Conservation (phyloP, 2,113 vertebrate species). For the Elaphurus davidianus region DNA sequence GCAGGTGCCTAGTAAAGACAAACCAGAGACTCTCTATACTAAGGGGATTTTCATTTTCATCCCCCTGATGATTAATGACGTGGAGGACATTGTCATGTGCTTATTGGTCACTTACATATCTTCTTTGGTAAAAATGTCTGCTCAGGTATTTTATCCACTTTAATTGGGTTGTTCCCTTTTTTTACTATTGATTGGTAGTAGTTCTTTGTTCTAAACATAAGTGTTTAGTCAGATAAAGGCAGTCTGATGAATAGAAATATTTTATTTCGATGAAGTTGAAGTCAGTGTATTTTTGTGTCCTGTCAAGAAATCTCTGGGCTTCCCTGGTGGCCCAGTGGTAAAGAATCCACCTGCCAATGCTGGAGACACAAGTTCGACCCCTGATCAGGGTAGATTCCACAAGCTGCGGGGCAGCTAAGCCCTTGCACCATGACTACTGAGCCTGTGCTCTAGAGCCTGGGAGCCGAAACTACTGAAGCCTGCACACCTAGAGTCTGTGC, state of each 20-base stretch:
- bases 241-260: background rate
- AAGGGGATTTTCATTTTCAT: background rate
- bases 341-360: background rate
- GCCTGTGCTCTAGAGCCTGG: background rate
- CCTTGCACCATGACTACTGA: background rate
- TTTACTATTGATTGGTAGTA: background rate
- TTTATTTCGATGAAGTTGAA: slow-evolving; percentile 16
- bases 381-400: background rate
- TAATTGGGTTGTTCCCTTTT: background rate
- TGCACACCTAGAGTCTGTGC: background rate
- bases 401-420: background rate
- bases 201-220: background rate
- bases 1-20: background rate
- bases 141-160: background rate
- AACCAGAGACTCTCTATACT: background rate
- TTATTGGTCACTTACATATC: background rate
- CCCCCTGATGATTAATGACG: background rate
- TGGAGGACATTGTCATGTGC: background rate
- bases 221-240: background rate
- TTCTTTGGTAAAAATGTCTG: background rate
- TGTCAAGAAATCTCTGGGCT: background rate
- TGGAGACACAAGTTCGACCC: background rate
- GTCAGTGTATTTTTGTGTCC: background rate
- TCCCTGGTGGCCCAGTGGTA: background rate
- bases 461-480: background rate